Conservation (phyloP, 2,113 vertebrate genomes). For the Puffinus mauretanicus region DNA sequence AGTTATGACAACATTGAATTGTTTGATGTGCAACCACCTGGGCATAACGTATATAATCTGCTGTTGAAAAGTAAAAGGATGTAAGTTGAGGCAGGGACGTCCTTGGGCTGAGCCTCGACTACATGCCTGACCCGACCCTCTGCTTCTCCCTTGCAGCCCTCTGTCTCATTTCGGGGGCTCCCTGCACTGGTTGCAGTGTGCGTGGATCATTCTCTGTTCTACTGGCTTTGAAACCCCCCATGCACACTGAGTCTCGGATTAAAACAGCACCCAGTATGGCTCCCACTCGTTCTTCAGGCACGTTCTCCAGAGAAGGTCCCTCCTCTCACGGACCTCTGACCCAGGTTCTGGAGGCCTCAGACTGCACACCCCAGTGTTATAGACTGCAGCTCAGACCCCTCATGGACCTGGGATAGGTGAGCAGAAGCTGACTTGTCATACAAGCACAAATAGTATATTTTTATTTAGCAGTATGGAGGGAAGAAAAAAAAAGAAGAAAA, state of each 20-base stretch:
- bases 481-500: fast-evolving
- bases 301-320: background rate
- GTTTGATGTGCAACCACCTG: too few relatives aligned
- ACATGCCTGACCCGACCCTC: fast-evolving
- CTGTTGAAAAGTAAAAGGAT: background rate
- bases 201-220: background rate
- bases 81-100: background rate
- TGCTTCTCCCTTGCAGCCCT: background rate
- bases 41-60: fast-evolving
- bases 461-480: background rate
- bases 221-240: background rate
- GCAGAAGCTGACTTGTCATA: background rate
- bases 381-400: background rate
- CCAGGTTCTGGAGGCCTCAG: background rate
- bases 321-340: background rate
- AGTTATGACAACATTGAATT: fast-evolving
- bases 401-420: fast-evolving
- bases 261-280: background rate
- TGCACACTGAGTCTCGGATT: too few relatives aligned
- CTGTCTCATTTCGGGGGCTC: background rate
- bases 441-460: fast-evolving
- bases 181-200: too few relatives aligned
- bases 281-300: background rate
- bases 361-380: fast-evolving
- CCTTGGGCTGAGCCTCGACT: too few relatives aligned